Evolutionary conservation across 2,113 vertebrate species (phyloP).

Genomic region (Tragelaphus buxtoni): DNA sequence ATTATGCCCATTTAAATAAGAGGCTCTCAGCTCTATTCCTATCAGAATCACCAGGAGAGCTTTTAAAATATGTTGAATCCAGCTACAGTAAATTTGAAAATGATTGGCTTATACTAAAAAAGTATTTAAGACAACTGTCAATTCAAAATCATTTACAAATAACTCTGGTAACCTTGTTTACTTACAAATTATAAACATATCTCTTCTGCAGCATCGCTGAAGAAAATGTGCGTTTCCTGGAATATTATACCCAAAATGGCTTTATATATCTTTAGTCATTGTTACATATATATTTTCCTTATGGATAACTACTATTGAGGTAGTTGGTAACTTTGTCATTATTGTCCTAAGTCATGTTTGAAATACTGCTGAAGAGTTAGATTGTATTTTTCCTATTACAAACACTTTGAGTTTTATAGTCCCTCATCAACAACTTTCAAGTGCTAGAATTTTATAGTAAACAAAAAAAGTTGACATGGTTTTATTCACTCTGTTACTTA

Average conservation of each 20-base stretch:
- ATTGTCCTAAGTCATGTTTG: not conserved
- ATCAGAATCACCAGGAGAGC: not conserved
- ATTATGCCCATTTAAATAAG: not conserved
- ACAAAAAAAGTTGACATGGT: not conserved
- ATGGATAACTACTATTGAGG: not conserved
- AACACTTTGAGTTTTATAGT: not conserved
- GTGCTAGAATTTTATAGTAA: slow-evolving; percentile 25
- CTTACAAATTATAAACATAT: not conserved
- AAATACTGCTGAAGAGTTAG: not conserved
- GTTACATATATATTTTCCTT: not conserved
- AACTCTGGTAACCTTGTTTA: not conserved
- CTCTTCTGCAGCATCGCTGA: not conserved
- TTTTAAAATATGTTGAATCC: not conserved
- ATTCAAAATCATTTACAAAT: not conserved
- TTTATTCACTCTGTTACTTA: slow-evolving; percentile 21
- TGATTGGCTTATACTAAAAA: not conserved
- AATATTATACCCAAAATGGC: not conserved
- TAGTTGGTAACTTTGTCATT: not conserved
- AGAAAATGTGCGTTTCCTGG: not conserved
- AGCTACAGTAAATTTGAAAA: not conserved
- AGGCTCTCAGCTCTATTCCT: not conserved
- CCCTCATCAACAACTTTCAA: not conserved
- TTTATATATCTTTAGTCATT: not conserved
- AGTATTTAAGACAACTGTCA: not conserved
- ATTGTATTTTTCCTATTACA: not conserved